Evolutionary conservation across 2,113 vertebrate genomes (phyloP).

Genomic region (Archilochus colubris): DNA sequence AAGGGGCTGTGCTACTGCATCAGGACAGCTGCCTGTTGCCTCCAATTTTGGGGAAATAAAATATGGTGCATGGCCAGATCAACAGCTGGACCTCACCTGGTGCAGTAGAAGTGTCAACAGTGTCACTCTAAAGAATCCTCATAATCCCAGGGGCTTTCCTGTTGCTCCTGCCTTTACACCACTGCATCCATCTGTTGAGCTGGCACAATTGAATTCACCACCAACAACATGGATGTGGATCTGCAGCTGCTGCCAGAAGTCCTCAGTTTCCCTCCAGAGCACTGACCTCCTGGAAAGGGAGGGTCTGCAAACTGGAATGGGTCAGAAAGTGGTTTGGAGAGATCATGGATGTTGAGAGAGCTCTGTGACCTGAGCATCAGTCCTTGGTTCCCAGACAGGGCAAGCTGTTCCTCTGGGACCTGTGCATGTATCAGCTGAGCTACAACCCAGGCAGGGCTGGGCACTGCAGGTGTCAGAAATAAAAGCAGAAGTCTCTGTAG

Average conservation of each 20-base stretch:
- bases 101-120: neutral
- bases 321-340: neutral
- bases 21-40: neutral
- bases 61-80: fast-evolving
- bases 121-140: neutral
- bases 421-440: fast-evolving
- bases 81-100: neutral
- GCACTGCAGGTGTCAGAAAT: neutral
- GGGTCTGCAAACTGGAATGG: neutral
- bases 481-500: neutral
- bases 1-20: neutral
- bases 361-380: neutral
- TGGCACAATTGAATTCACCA: neutral
- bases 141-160: neutral
- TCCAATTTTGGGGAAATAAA: neutral
- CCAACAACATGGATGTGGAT: fast-evolving
- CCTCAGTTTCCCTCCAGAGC: neutral
- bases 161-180: neutral
- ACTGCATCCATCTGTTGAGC: neutral
- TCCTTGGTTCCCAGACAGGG: too few species aligned
- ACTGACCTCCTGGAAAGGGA: neutral
- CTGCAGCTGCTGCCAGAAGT: neutral
- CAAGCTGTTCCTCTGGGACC: neutral
- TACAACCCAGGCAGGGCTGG: neutral
- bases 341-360: neutral